These are phyloP conservation scores for Volucella bombylans DNA, from an alignment of 2,888 invertebrate genomes.

Conservation along the genomic window DNA sequence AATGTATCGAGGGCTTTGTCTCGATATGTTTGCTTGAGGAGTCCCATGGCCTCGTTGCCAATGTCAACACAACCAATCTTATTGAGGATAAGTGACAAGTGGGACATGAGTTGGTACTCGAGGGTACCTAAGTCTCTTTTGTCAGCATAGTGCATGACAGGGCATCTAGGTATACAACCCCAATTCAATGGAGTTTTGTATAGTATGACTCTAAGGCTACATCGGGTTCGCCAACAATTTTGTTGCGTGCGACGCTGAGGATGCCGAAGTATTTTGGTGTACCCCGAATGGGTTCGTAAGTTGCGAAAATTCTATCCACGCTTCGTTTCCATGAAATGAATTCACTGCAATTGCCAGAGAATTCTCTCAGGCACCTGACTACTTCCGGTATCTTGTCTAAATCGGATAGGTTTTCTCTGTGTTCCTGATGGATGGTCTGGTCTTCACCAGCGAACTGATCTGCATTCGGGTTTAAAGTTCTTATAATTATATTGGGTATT, in stretches of 20 bases:
- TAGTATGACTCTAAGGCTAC: not conserved
- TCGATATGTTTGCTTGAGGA: conserved; percentile 8
- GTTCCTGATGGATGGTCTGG: too few relatives aligned
- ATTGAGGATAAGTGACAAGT: not conserved
- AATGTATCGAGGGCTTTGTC: conserved; percentile 23
- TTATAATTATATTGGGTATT: too few relatives aligned
- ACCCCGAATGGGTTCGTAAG: not conserved
- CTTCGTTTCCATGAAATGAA: conserved; percentile 19
- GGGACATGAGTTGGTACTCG: not conserved
- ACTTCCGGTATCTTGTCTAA: not conserved
- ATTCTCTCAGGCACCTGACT: conserved; percentile 14
- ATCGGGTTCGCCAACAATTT: not conserved
- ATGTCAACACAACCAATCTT: not conserved
- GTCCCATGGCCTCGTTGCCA: not conserved
- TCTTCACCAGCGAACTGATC: too few relatives aligned
- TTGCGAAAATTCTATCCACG: not conserved
- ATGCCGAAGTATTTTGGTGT: not conserved
- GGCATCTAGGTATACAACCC: not conserved
- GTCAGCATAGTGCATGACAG: conserved; percentile 4
- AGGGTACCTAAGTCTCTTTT: conserved; percentile 8
- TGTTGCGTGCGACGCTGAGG: not conserved
- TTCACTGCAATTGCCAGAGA: conserved; percentile 23
- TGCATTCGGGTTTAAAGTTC: too few relatives aligned
- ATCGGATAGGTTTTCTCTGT: not conserved
- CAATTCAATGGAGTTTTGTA: conserved; percentile 2